These are phyloP conservation scores for Pontoporia blainvillei DNA, from an alignment of 2,113 vertebrate species.

Conservation along the genomic window DNA sequence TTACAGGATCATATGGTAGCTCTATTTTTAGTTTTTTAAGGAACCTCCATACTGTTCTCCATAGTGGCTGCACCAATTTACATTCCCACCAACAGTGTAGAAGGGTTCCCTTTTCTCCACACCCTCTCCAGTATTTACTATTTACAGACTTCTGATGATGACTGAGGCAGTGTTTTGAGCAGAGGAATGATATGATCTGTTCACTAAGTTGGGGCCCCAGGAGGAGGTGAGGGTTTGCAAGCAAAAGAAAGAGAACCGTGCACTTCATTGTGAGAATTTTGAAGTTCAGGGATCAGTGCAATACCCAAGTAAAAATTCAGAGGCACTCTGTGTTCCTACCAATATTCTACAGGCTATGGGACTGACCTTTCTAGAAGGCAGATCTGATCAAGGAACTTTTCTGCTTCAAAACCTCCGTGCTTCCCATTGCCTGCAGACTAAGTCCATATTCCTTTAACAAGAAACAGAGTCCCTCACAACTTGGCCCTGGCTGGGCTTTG, in stretches of 20 bases:
- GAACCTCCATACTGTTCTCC: not conserved
- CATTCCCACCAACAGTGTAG: not conserved
- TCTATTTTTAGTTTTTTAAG: not conserved
- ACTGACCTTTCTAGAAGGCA: not conserved
- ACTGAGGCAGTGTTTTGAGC: not conserved
- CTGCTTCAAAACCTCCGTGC: not conserved
- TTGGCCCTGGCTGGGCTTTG: not conserved
- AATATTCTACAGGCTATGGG: rapidly evolving
- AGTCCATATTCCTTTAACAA: not conserved
- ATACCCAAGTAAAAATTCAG: not conserved
- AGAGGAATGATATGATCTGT: not conserved
- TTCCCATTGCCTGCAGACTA: too few species aligned
- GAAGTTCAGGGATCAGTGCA: not conserved
- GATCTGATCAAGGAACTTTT: not conserved
- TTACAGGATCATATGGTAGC: not conserved
- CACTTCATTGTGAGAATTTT: not conserved
- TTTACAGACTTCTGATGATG: not conserved
- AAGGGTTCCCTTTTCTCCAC: not conserved
- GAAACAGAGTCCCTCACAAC: not conserved
- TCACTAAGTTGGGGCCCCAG: not conserved
- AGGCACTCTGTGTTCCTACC: rapidly evolving
- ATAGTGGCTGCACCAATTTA: not conserved
- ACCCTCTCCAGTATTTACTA: not conserved
- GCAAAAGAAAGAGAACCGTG: not conserved
- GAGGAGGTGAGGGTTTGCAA: not conserved